phyloP scores from a whole-genome alignment of 2,113 vertebrate species.

The Centrocercus urophasianus region DNA sequence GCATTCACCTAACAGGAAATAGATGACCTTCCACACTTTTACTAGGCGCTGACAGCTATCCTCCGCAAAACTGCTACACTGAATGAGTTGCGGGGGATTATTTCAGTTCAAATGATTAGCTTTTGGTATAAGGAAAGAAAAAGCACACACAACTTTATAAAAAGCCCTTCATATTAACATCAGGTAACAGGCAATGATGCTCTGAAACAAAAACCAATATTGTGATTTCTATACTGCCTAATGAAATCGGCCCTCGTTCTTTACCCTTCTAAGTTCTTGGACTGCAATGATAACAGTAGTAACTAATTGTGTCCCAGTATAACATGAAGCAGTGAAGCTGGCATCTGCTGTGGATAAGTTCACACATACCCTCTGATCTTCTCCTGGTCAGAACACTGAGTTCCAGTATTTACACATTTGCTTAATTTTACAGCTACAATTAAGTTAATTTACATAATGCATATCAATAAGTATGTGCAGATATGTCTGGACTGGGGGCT shows the following conservation, averaged over 20 bases:
- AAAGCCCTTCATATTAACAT: background rate
- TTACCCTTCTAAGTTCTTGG: background rate
- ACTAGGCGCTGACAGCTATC: background rate
- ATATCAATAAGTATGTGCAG: background rate
- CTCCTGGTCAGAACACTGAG: background rate
- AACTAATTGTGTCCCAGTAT: background rate
- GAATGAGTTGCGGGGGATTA: background rate
- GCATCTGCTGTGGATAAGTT: background rate
- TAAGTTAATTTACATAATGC: background rate
- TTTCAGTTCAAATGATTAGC: background rate
- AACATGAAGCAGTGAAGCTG: background rate
- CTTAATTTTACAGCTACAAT: background rate
- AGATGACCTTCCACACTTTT: background rate
- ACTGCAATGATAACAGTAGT: background rate
- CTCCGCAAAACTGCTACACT: background rate
- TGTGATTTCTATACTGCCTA: background rate
- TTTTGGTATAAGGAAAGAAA: background rate
- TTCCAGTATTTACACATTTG: background rate
- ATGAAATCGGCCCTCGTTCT: background rate
- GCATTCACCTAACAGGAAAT: background rate
- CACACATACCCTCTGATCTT: background rate
- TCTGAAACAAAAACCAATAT: background rate
- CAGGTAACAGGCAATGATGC: background rate
- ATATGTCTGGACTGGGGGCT: background rate
- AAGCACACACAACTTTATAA: background rate